phyloP scores from a whole-genome alignment of 1,140 invertebrate species.

The Ridgeia piscesae region DNA sequence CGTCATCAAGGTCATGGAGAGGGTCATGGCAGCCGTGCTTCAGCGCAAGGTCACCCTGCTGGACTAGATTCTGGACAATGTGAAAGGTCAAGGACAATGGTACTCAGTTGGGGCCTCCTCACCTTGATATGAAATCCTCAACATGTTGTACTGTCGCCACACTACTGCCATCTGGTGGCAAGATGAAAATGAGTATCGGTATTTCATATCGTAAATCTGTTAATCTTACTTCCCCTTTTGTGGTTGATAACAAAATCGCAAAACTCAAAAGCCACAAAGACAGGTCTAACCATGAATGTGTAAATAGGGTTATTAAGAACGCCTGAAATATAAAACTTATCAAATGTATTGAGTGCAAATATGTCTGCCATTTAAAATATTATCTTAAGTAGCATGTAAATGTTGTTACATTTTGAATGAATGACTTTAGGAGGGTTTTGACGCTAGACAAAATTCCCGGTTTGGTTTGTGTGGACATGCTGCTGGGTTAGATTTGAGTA shows the following conservation, averaged over 20 bases:
- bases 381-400: neutral
- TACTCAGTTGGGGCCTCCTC: neutral
- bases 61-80: neutral
- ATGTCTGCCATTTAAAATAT: neutral
- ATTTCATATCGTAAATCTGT: neutral
- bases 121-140: neutral
- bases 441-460: neutral
- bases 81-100: neutral
- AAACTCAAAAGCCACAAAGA: neutral
- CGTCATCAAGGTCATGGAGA: constrained; percentile 9
- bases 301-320: neutral
- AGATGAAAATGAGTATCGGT: neutral
- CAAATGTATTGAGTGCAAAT: neutral
- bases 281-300: neutral
- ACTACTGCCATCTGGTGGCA: neutral
- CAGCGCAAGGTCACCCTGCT: constrained; percentile 1
- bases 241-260: neutral
- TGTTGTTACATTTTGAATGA: neutral
- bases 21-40: neutral
- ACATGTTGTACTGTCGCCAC: neutral
- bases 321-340: neutral
- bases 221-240: neutral
- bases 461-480: neutral
- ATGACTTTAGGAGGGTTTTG: neutral
- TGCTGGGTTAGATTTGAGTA: neutral